Base-by-base conservation (phyloP, 2,797 vertebrate species). In the Crocidura indochinensis region DNA sequence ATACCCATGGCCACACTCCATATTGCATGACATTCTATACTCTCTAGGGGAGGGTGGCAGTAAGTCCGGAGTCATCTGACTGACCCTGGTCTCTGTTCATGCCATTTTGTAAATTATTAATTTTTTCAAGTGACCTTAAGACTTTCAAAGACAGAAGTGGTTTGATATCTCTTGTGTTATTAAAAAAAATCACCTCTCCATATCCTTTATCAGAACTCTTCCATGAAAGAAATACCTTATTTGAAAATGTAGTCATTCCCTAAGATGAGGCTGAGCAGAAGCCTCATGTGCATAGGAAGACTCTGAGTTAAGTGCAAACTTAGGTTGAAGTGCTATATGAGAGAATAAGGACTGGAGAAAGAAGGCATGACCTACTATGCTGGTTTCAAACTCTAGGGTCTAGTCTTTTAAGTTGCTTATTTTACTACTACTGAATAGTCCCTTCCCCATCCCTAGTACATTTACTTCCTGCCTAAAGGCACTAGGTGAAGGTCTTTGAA, bases 131-230 rank as follows among this genome's bases (percentile, higher is more conserved):
- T 4, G 26, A 10, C 51, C 31, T 38, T 68, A 46, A 73, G 56
- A 17, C 47, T n/a, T 22, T 14, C 44, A 44, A 10, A 76, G 20
- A 65, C 26, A 44, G 51, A 60, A 87, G 75, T 5, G 2, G 29
- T 69, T 62, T 69, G 19, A 38, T 65, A 44, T 19, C 12, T 44
- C 20, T 29, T 60, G 24, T 8, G 22, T 67, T 78, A 44, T 29
- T 78, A 69, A 84, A 51, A 81, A 88, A 72, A 84, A 60, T 67
- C 12, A 10, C 47, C 24, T 56, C 46, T 90, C n/a, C 11, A 38
- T 44, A 74, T 69, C 44, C 53, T 65, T 24, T 5, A 15, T 56
- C 38, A 22, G 0, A 9, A 56, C 31, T 11, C 5, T 20, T 27
- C 47, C 8, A 64, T 31, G 62, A 60, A 26, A 51, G 22, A 17